Base-by-base conservation (phyloP, 2,113 vertebrate genomes). In the Ascaphus truei region DNA sequence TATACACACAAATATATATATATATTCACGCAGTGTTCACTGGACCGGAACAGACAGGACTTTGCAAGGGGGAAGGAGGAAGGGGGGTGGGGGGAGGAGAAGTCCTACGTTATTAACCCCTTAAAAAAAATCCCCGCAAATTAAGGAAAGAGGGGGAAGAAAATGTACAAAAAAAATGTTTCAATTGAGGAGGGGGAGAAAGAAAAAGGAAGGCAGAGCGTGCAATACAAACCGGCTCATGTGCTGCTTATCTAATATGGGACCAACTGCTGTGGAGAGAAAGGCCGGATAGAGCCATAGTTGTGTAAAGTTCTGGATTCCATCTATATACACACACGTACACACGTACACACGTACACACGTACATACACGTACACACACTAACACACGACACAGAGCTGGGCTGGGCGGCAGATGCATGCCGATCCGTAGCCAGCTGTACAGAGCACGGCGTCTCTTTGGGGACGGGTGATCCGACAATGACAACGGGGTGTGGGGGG, bases 191-290 rank as follows among this genome's bases (percentile, higher is more conserved):
- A n/a, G n/a, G n/a, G n/a, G n/a, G 3, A 50, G 29, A 50, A 8
- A 1, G 34, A 36, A 58, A 88, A 79, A 88, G 83, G 88, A 89
- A 97, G 95, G 95, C 96, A 97, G 96, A 98, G 94, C 96, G 95
- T 98, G 96, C 96, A 99, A 99, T 98, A 98, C 96, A 98, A 99
- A 98, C 97, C 96, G 91, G 96, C 94, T 97, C 95, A 98, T 93
- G 95, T 95, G 96, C 95, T 98, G 97, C 95, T 98, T 98, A 98
- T 94, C 96, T 98, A 98, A 94, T 94, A 95, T 95, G 95, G 95
- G 94, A 71, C 94, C 96, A 96, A 98, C 94, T 95, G 96, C 96
- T 98, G 96, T 93, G 95, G 95, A 98, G 95, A 98, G 95, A 99
- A 98, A 99, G 73, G 95, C 96, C 96, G 93, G 97, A 99, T 95